Evolutionary conservation across 1,140 invertebrate species (phyloP).

Genomic region (Drosophila littoralis): DNA sequence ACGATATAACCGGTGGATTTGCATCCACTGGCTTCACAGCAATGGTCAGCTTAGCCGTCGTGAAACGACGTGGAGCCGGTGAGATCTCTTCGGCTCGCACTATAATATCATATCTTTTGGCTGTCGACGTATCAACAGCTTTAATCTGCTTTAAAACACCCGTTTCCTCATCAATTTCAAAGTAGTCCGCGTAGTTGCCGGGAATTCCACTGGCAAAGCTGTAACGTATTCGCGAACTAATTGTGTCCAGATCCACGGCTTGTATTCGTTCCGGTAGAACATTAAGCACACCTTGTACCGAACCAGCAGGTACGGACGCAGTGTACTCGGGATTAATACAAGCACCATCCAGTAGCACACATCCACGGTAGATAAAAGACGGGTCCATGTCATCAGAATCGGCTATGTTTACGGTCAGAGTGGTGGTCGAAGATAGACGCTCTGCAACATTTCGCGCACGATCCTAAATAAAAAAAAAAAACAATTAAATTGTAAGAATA

Average conservation of each 20-base stretch:
- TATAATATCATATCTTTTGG: conserved; percentile 87
- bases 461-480: conserved; percentile 85
- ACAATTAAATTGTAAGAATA: not conserved
- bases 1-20: conserved; percentile 91
- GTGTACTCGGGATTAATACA: conserved; percentile 94
- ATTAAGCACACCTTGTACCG: conserved; percentile 91
- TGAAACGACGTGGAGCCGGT: conserved; percentile 89
- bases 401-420: conserved; percentile 92
- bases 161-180: conserved; percentile 92
- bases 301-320: conserved; percentile 91
- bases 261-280: conserved; percentile 95
- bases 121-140: conserved; percentile 90
- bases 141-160: conserved; percentile 92
- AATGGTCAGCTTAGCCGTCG: conserved; percentile 92
- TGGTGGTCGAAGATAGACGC: conserved; percentile 92
- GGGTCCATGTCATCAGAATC: conserved; percentile 96
- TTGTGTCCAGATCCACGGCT: conserved; percentile 94
- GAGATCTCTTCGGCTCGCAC: conserved; percentile 94
- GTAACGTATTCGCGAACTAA: conserved; percentile 92
- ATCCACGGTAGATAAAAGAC: conserved; percentile 93
- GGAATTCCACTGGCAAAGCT: conserved; percentile 92
- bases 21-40: conserved; percentile 93
- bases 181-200: conserved; percentile 90
- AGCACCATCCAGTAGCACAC: conserved; percentile 90
- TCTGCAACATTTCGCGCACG: conserved; percentile 90